A percentile compares a stretch with the other conserved stretches of the same genome.
phyloP scores from a whole-genome alignment of 2,797 vertebrate genomes.

The Lagodon rhomboides region DNA sequence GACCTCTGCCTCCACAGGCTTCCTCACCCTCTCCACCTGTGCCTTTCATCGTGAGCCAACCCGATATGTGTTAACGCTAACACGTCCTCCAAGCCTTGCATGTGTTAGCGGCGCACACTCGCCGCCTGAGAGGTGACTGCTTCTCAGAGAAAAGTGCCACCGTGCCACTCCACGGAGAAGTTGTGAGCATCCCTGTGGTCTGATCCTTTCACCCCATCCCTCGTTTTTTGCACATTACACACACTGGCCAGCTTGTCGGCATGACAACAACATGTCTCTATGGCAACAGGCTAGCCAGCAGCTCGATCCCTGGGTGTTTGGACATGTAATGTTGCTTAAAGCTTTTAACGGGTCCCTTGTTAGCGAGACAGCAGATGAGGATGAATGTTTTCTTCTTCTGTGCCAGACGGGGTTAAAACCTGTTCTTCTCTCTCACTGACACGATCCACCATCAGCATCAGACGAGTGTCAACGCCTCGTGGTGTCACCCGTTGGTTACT shows the following conservation, averaged over 20 bases:
- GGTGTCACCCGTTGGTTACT: too few relatives aligned
- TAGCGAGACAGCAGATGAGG: conserved; percentile 36
- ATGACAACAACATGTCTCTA: conserved; percentile 81
- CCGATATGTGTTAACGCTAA: conserved; percentile 54
- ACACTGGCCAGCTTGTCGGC: conserved; percentile 69
- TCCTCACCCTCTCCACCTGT: conserved; percentile 13
- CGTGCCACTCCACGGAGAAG: conserved; percentile 31
- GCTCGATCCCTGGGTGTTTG: conserved; percentile 54
- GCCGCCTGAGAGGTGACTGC: conserved; percentile 42
- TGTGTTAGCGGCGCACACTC: conserved; percentile 34
- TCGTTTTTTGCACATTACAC: conserved; percentile 50
- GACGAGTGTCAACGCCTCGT: neutral
- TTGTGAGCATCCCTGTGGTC: conserved; percentile 47
- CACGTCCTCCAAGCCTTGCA: conserved; percentile 28
- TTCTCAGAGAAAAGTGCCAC: conserved; percentile 46
- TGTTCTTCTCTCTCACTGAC: neutral
- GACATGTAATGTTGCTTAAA: conserved; percentile 55
- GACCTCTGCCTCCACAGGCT: conserved; percentile 48
- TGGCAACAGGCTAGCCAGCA: conserved; percentile 75
- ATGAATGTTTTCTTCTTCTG: conserved; percentile 41
- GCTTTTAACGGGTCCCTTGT: conserved; percentile 24
- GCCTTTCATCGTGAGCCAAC: conserved; percentile 54
- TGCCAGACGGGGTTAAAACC: conserved; percentile 32
- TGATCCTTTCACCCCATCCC: conserved; percentile 42
- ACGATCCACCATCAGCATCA: conserved; percentile 1